Percentiles rank a stretch among this genome's conserved stretches.
phyloP scores from a whole-genome alignment of 2,113 vertebrate genomes.

The human region GRCh38 chr1:95696501-95697000 shows the following conservation, averaged over 20 bases:
- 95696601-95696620: slow-evolving; percentile 88
- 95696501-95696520: slow-evolving; percentile 92
- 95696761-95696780: slow-evolving; percentile 80
- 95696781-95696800: slow-evolving; percentile 80
- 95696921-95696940: not conserved
- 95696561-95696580: slow-evolving; percentile 89
- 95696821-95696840: slow-evolving; percentile 74
- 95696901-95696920: slow-evolving; percentile 19
- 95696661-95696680: slow-evolving; percentile 89
- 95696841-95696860: slow-evolving; percentile 70
- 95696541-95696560: slow-evolving; percentile 89
- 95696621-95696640: slow-evolving; percentile 89
- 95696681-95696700: slow-evolving; percentile 81
- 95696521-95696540: slow-evolving; percentile 89
- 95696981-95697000: not conserved
- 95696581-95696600: slow-evolving; percentile 90
- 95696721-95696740: slow-evolving; percentile 83
- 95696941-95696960: slow-evolving; percentile 51
- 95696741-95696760: slow-evolving; percentile 83
- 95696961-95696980: slow-evolving; percentile 15
- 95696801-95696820: slow-evolving; percentile 69
- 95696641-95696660: slow-evolving; percentile 85
- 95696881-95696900: not conserved
- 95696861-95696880: slow-evolving; percentile 67
- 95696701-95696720: slow-evolving; percentile 85